phyloP scores from a whole-genome alignment of 2,888 invertebrate species.

The Plemyria rubiginata region DNA sequence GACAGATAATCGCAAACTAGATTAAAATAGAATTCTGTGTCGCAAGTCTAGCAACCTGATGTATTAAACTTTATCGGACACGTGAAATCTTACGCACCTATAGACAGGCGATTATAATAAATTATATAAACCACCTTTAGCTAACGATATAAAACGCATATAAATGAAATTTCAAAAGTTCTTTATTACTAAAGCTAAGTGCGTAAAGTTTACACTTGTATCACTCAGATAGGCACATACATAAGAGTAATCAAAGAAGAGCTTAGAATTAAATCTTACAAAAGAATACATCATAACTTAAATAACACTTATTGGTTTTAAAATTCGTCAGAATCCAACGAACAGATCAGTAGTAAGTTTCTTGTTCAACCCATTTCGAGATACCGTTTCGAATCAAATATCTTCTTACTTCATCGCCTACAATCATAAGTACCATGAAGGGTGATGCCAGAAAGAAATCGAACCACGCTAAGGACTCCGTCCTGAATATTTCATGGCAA shows the following conservation, averaged over 20 bases:
- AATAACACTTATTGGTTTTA: background rate
- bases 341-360: constrained; percentile 88
- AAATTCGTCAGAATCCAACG: constrained; percentile 11
- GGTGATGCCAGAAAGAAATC: constrained; percentile 91
- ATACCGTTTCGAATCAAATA: constrained; percentile 87
- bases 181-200: constrained; percentile 6
- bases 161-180: too few species aligned
- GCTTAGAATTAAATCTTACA: constrained; percentile 17
- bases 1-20: constrained; percentile 46
- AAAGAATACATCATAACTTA: background rate
- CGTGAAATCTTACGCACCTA: constrained; percentile 19
- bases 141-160: background rate
- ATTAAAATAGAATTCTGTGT: constrained; percentile 48
- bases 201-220: background rate
- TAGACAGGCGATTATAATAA: background rate
- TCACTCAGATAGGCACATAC: too few species aligned
- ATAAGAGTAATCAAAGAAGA: background rate
- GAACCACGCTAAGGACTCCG: constrained; percentile 87
- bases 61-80: constrained; percentile 20
- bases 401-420: constrained; percentile 90
- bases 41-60: constrained; percentile 50
- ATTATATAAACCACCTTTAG: background rate
- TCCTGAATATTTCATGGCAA: constrained; percentile 88
- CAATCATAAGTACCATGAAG: constrained; percentile 89
- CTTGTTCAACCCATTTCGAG: constrained; percentile 89